These are phyloP conservation scores for Epinephelus fuscoguttatus DNA, from an alignment of 2,113 vertebrate species.

Conservation along the genomic window DNA sequence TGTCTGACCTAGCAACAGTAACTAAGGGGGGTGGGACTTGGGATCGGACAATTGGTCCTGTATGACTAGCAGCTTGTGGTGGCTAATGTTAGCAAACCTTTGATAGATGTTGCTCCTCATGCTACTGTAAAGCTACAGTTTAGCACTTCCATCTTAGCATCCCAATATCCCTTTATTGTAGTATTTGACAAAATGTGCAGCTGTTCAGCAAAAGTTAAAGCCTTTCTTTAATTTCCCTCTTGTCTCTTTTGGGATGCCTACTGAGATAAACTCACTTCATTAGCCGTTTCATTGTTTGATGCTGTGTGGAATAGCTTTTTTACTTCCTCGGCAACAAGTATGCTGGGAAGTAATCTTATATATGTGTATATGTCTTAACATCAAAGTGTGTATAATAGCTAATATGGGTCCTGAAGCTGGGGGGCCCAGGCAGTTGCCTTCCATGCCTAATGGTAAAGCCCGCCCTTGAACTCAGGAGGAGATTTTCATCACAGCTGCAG, in stretches of 20 bases:
- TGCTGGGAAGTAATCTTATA: neutral
- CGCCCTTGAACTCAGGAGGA: slow-evolving; percentile 20
- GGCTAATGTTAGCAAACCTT: neutral
- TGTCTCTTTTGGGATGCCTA: neutral
- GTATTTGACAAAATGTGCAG: no score
- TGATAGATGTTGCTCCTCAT: neutral
- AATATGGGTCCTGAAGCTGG: neutral
- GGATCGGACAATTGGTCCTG: no score
- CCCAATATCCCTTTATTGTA: no score
- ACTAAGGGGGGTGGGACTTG: no score
- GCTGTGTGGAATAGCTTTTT: neutral
- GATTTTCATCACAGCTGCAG: slow-evolving; percentile 24
- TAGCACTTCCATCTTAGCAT: neutral
- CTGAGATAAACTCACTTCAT: neutral
- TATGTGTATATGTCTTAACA: neutral
- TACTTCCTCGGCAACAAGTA: neutral
- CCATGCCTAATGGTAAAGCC: slow-evolving; percentile 4
- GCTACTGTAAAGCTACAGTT: neutral
- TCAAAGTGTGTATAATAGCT: no score
- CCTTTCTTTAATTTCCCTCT: neutral
- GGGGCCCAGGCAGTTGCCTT: neutral
- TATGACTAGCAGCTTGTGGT: neutral
- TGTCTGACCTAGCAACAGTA: no score
- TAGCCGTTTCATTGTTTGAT: neutral
- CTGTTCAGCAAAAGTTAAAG: neutral